phyloP scores from a whole-genome alignment of 2,797 vertebrate species.

The Nyctalus aviator region DNA sequence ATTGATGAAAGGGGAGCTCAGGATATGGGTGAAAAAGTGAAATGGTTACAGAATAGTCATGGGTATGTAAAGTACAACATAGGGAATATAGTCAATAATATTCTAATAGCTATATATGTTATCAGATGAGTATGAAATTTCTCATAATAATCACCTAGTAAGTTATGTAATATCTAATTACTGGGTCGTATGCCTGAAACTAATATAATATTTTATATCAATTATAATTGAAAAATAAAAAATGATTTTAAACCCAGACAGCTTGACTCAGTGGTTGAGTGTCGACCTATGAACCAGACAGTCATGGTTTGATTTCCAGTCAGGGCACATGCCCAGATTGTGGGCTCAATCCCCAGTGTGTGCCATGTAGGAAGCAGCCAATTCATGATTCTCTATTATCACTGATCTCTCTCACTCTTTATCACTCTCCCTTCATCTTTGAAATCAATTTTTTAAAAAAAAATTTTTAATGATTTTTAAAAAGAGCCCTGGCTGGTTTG shows the following conservation, averaged over 20 bases:
- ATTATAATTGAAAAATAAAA: not conserved
- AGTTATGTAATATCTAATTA: not conserved
- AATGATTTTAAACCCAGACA: not conserved
- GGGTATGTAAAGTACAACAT: not conserved
- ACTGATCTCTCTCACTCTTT: no score
- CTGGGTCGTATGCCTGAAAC: not conserved
- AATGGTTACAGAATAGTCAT: not conserved
- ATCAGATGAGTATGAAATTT: not conserved
- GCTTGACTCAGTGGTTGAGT: no score
- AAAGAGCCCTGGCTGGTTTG: no score
- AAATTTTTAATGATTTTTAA: no score
- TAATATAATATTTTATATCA: not conserved
- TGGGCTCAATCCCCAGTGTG: no score
- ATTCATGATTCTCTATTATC: no score
- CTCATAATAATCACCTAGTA: not conserved
- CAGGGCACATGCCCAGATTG: no score
- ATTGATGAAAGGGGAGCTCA: fast-evolving
- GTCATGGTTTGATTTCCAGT: no score
- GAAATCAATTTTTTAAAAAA: no score
- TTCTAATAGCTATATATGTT: not conserved
- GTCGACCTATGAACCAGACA: no score
- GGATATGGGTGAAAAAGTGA: not conserved
- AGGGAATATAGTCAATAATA: not conserved
- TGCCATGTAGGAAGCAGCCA: no score
- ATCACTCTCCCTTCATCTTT: no score